Evolutionary conservation across 2,888 invertebrate genomes (phyloP).

Genomic region (Hypercompe scribonia): DNA sequence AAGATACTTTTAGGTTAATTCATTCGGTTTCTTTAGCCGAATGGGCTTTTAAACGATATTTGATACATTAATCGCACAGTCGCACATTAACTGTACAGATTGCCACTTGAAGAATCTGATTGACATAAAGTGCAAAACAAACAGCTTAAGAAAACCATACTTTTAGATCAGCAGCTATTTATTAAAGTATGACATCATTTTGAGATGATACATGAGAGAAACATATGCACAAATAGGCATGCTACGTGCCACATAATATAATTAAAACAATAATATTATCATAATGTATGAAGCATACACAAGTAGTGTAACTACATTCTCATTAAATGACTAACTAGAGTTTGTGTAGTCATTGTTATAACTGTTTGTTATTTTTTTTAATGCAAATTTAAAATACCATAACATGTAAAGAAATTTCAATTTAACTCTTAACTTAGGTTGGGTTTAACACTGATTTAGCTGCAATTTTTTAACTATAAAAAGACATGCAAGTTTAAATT

Average conservation of each 20-base stretch:
- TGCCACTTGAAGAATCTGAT: conserved; percentile 32
- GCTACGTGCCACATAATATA: conserved; percentile 2
- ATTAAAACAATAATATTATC: conserved; percentile 1
- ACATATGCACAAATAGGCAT: conserved; percentile 26
- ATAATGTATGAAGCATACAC: background rate
- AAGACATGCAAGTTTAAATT: too few relatives aligned
- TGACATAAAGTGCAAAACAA: conserved; percentile 31
- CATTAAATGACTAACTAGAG: background rate
- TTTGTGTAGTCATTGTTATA: background rate
- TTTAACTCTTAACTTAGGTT: too few relatives aligned
- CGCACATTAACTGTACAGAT: conserved; percentile 15
- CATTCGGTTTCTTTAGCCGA: background rate
- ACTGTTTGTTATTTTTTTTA: too few relatives aligned
- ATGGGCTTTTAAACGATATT: conserved; percentile 7
- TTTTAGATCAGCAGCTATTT: conserved; percentile 43
- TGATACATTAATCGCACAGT: conserved; percentile 5
- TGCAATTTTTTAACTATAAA: too few relatives aligned
- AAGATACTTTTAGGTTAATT: conserved; percentile 7
- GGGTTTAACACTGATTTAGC: too few relatives aligned
- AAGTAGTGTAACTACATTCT: background rate
- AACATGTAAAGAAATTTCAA: too few relatives aligned
- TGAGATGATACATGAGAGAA: conserved; percentile 28
- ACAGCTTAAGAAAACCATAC: conserved; percentile 29
- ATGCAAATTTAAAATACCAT: too few relatives aligned
- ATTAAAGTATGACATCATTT: conserved; percentile 49